Evolutionary conservation across 2,113 vertebrate species (phyloP), one percentile per base, ranked within the genome.

Genomic region (Ascaphus truei): DNA sequence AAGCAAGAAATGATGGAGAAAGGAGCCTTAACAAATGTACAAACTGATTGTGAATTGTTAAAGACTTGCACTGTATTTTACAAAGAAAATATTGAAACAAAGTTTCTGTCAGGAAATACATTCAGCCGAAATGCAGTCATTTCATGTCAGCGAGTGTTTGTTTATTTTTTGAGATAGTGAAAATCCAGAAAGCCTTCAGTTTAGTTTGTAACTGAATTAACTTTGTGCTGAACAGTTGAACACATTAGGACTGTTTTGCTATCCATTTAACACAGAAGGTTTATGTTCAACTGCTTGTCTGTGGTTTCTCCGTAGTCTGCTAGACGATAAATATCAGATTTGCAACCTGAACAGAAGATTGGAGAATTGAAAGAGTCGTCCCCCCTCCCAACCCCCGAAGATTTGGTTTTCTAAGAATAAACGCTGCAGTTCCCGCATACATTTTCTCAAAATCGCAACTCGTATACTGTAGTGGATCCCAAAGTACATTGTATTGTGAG

Each of bases 251-350:
- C 39, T 66, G 50, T 66, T 43, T 55, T 43, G 2, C 27, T 52
- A 36, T 29, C n/a, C 41, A 34, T 30, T 50, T 50, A 36, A 39
- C 47, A 65, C 30, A 52, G 26, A 37, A 15, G 45, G 13, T 50
- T 64, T 64, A 51, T 64, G 30, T 64, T 64, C 47, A 6, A 13
- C 48, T 15, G 60, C 41, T 11, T 15, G 31, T 36, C 47, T 65
- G 62, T 52, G 48, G 47, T 63, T 63, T 63, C 29, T 51, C 45
- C 25, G 45, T 51, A 51, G 33, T 51, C 62, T 65, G 62, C 47
- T 7, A 65, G 45, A 65, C 48, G 39, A 52, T 52, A 65, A 52
- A 65, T 65, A 52, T 65, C 47, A 52, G 47, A 52, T 64, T 50
- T 64, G 45, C 18, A 50, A 50, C 60, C 45, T 47, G 52, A 64